phyloP scores from a whole-genome alignment of 2,888 invertebrate genomes.

The Physocephala rufipes region DNA sequence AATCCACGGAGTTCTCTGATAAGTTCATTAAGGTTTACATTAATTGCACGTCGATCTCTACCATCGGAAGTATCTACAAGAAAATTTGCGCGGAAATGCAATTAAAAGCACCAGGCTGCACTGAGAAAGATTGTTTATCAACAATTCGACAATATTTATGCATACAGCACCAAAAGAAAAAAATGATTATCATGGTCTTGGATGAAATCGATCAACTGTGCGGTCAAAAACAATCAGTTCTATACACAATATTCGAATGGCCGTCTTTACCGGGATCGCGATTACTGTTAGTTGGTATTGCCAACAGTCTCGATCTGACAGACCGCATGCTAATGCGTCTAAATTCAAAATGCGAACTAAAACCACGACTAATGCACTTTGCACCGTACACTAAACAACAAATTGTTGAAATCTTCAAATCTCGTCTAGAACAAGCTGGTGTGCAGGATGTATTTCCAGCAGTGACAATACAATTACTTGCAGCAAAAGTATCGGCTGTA shows the following conservation, averaged over 20 bases:
- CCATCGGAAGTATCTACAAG: slow-evolving; percentile 82
- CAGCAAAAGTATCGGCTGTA: slow-evolving; percentile 91
- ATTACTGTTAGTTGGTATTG: slow-evolving; percentile 87
- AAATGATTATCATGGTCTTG: slow-evolving; percentile 81
- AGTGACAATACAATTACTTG: slow-evolving; percentile 88
- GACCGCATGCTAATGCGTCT: slow-evolving; percentile 88
- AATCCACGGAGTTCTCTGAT: slow-evolving; percentile 68
- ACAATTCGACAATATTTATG: slow-evolving; percentile 77
- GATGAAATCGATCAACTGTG: slow-evolving; percentile 97
- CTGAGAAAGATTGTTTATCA: slow-evolving; percentile 73
- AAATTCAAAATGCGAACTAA: slow-evolving; percentile 77
- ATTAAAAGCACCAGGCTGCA: slow-evolving; percentile 69
- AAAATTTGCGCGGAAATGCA: slow-evolving; percentile 79
- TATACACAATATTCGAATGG: slow-evolving; percentile 96
- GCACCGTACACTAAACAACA: slow-evolving; percentile 91
- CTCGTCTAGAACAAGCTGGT: slow-evolving; percentile 77
- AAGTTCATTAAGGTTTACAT: slow-evolving; percentile 71
- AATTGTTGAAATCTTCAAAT: slow-evolving; percentile 85
- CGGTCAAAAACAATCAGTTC: slow-evolving; percentile 79
- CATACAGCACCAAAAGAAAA: slow-evolving; percentile 69
- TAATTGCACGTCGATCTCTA: slow-evolving; percentile 90
- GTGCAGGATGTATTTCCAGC: slow-evolving; percentile 79
- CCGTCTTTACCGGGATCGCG: slow-evolving; percentile 75
- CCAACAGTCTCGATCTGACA: slow-evolving; percentile 95
- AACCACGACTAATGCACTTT: slow-evolving; percentile 86